Conservation (phyloP, 2,888 invertebrate species). For the Girardia tigrina region DNA sequence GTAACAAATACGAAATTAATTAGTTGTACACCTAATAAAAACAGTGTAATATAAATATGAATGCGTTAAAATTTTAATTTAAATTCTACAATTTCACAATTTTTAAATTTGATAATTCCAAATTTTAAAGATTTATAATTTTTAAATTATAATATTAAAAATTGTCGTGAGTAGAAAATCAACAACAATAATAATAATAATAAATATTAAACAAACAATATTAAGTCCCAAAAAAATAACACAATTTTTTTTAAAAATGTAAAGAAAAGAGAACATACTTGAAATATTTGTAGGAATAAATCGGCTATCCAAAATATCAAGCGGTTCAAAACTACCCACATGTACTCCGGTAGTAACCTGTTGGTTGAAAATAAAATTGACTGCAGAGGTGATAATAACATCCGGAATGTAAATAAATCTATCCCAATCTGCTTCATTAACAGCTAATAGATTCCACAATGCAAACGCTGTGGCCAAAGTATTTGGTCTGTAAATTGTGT, state of each 20-base stretch:
- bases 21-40: too few relatives aligned
- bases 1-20: too few relatives aligned
- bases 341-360: background rate
- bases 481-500: background rate
- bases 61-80: too few relatives aligned
- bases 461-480: constrained; percentile 35
- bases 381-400: background rate
- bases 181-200: too few relatives aligned
- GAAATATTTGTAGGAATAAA: constrained; percentile 28
- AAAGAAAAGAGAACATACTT: background rate
- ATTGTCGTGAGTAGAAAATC: too few relatives aligned
- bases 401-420: constrained; percentile 32
- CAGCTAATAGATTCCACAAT: constrained; percentile 30
- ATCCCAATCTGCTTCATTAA: constrained; percentile 34
- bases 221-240: background rate
- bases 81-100: too few relatives aligned
- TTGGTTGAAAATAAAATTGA: constrained; percentile 25
- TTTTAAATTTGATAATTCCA: too few relatives aligned
- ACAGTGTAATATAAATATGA: too few relatives aligned
- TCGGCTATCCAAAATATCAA: constrained; percentile 28
- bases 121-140: too few relatives aligned
- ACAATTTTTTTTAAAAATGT: too few relatives aligned
- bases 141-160: too few relatives aligned
- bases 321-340: constrained; percentile 16
- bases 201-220: background rate